Base-by-base conservation (phyloP, 2,113 vertebrate genomes). In the Plectropomus leopardus region DNA sequence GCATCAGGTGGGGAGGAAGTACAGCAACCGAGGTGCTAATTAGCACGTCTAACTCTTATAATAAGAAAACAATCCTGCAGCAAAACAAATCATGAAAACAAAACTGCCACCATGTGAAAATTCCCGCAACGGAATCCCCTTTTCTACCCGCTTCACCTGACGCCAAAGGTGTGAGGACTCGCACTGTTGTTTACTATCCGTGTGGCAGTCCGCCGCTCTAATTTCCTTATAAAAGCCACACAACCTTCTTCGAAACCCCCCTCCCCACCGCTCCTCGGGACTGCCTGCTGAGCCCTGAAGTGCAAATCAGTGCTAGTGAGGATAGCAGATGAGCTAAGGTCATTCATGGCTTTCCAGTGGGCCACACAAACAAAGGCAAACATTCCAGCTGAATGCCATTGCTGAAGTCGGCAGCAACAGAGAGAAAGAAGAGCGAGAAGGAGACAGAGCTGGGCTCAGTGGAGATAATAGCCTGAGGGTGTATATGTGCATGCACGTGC, bases 201-300 rank as follows among this genome's bases (percentile, higher is more conserved):
- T 92, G 94, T 95, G 94, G 94, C 91, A 93, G 91, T 67, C 92
- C 88, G 71, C 80, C 59, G 78, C 90, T 95, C 93, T 96, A 95
- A 97, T 96, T 96, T 96, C 93, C 94, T 95, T 96, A 95, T 95
- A 96, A 96, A 97, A 96, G 91, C 91, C 86, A 76, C 74, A 11
- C 66, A 26, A 77, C 36, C 74, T 71, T 75, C 86, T 77, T 32
- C 24, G 0, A 69, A 80, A 51, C 30, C 48, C n/a, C n/a, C 50
- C 74, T 57, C 50, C 71, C 79, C 55, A 59, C 83, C 14, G 26
- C 78, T 65, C 28, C 57, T 47, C 9, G 26, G 48, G 94, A 93
- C 95, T 95, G 94, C 97, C 96, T 96, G 96, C 97, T 94, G 97
- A 93, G 97, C 94, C 94, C 92, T 96, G 94, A 96, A 97, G 96